These are phyloP conservation scores for Lissocephala sabroskyi DNA, from an alignment of 2,888 invertebrate genomes.

Conservation along the genomic window DNA sequence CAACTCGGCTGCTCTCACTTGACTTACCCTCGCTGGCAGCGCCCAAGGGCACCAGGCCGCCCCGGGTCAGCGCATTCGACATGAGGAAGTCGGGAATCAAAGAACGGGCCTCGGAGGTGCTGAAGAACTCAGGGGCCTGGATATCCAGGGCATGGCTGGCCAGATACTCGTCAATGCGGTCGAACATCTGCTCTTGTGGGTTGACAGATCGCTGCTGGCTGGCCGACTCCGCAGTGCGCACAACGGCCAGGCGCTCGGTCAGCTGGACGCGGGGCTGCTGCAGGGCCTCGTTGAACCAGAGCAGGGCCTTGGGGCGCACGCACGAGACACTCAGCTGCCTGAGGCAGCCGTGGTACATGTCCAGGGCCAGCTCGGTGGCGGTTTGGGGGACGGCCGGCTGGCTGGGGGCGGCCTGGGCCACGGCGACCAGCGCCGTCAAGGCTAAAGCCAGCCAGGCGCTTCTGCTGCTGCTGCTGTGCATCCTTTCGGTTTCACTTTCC, in stretches of 20 bases:
- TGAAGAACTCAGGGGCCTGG: constrained; percentile 80
- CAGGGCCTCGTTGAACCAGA: constrained; percentile 81
- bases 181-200: constrained; percentile 75
- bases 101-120: constrained; percentile 68
- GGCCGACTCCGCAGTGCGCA: constrained; percentile 76
- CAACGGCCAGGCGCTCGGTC: constrained; percentile 83
- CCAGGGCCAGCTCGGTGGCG: constrained; percentile 78
- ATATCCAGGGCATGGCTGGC: constrained; percentile 83
- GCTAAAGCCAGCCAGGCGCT: constrained; percentile 46
- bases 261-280: constrained; percentile 81
- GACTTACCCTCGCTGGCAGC: constrained; percentile 73
- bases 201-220: constrained; percentile 60
- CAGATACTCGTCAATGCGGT: constrained; percentile 83
- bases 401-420: constrained; percentile 31
- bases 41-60: constrained; percentile 80
- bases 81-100: constrained; percentile 67
- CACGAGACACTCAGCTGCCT: constrained; percentile 81
- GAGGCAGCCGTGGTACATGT: constrained; percentile 80
- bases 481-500: constrained; percentile 38
- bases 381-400: constrained; percentile 73
- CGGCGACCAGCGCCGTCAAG: constrained; percentile 44
- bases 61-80: constrained; percentile 75
- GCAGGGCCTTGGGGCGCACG: constrained; percentile 83
- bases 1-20: constrained; percentile 2
- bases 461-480: constrained; percentile 34